Base-by-base conservation (phyloP, 2,888 invertebrate genomes). In the Phymatocera aterrima region DNA sequence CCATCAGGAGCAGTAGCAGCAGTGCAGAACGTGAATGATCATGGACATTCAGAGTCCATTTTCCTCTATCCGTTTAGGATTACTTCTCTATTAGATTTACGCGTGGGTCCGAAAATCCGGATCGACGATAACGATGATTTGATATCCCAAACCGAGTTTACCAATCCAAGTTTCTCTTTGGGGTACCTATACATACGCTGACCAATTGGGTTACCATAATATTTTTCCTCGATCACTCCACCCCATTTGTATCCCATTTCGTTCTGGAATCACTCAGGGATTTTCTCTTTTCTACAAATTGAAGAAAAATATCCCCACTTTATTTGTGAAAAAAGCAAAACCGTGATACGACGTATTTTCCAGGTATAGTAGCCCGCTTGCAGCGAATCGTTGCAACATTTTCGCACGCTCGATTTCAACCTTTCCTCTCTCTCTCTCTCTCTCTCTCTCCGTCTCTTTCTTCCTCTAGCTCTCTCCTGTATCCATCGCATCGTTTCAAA, bases 91-190 rank as follows among this genome's bases (percentile, higher is more conserved):
- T 83, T 82, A 83, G 84, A 84, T 64, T 72, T 78, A 70, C 72
- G 40, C 37, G 31, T 18, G 15, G 57, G 43, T 57, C 74, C 85
- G 79, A 79, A 80, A 79, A 83, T 82, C 84, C 84, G 83, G 85
- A 89, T 90, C 81, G 84, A 85, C 87, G 84, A 84, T 90, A 90
- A 90, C 88, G 90, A 90, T 90, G 89, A 90, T 90, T 89, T 88
- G 88, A 90, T 90, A 87, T 81, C 87, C 84, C 80, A 80, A 60
- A 77, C 57, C 8, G 65, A 65, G 75, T 61, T n/a, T n/a, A n/a
- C 78, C 64, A 60, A 24, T 43, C 51, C 31, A 21, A 34, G 51
- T 51, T 8, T 37, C n/a, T 51, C 8, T n/a, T 3, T 68, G n/a
- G n/a, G n/a, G n/a, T n/a, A n/a, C 24, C 68, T n/a, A 12, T 8